These are phyloP conservation scores for Cephus sareptanus DNA, from an alignment of 2,888 invertebrate species.

Conservation along the genomic window DNA sequence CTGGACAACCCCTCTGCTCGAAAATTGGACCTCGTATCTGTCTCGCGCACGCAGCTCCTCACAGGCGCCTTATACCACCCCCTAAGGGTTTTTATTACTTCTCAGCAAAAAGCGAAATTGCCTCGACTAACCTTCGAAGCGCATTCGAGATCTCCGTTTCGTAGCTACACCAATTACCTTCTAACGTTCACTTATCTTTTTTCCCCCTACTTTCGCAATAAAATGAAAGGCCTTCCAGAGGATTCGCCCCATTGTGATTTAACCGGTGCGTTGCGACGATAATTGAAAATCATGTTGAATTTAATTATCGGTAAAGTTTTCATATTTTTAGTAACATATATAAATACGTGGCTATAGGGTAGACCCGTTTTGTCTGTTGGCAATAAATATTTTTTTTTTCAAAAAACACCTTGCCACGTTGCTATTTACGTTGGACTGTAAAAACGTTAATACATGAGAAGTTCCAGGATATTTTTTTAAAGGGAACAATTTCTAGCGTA, in stretches of 20 bases:
- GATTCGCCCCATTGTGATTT: neutral
- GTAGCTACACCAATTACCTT: conserved; percentile 38
- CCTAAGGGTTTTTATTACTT: conserved; percentile 39
- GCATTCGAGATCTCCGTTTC: conserved; percentile 36
- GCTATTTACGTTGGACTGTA: neutral
- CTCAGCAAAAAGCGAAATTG: conserved; percentile 38
- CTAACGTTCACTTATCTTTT: conserved; percentile 22
- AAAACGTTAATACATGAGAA: neutral
- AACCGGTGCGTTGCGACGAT: neutral
- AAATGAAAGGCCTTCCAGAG: neutral
- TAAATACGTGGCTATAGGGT: neutral
- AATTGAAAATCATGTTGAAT: neutral
- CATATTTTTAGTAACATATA: neutral
- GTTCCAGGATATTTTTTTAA: neutral
- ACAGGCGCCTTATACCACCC: conserved; percentile 56
- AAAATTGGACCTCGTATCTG: conserved; percentile 66
- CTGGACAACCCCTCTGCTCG: conserved; percentile 39
- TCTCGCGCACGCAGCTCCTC: conserved; percentile 49
- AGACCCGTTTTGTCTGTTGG: neutral
- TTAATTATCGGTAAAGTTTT: neutral
- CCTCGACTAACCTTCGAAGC: conserved; percentile 33
- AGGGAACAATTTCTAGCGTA: neutral
- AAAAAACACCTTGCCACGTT: neutral
- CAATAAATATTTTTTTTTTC: too few relatives aligned
- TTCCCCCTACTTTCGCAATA: conserved; percentile 13